These are phyloP conservation scores for Siniperca obscura DNA, from an alignment of 2,797 vertebrate genomes.

Conservation along the genomic window DNA sequence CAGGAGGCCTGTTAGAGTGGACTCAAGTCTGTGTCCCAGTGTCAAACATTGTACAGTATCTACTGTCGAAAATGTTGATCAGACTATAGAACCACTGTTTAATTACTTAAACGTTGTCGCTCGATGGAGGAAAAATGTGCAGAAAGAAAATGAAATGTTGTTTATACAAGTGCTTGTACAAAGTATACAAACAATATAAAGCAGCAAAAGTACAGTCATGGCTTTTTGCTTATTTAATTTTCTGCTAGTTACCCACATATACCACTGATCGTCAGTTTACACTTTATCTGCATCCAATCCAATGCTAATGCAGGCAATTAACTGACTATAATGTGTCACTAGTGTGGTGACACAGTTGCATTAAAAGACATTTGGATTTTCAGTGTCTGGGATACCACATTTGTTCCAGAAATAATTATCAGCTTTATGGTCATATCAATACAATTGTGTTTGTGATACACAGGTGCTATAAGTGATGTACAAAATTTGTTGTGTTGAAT, in stretches of 20 bases:
- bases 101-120: background rate
- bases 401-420: background rate
- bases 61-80: background rate
- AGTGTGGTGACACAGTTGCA: background rate
- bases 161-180: background rate
- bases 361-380: slow-evolving; percentile 1
- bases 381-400: background rate
- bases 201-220: background rate
- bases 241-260: background rate
- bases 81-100: background rate
- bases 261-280: background rate
- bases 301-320: background rate
- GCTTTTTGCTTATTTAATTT: slow-evolving; percentile 16
- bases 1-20: background rate
- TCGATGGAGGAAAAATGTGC: background rate
- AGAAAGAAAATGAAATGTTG: slow-evolving; percentile 12
- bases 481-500: background rate
- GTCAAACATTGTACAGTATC: slow-evolving; percentile 7
- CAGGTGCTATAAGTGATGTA: background rate
- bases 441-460: background rate
- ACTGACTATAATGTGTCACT: background rate
- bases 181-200: slow-evolving; percentile 21
- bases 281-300: no score
- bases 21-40: slow-evolving; percentile 4
- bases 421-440: background rate